Evolutionary conservation across 2,797 vertebrate genomes (phyloP), one percentile per base, ranked within the genome.

Genomic region (Helostoma temminkii): DNA sequence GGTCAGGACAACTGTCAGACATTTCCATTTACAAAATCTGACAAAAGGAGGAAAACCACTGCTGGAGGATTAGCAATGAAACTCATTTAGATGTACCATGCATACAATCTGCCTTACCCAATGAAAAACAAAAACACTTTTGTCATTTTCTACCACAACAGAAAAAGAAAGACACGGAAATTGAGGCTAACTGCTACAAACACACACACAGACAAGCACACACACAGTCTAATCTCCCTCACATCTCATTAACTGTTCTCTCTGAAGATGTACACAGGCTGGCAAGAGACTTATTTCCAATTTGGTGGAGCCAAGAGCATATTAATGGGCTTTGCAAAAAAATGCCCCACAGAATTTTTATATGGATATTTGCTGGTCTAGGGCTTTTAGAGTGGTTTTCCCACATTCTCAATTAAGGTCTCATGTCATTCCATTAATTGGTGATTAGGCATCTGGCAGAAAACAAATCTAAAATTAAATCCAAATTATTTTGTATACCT

Each of bases 191-290:
- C 68, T 46, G 65, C 39, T 28, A 34, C 45, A 48, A 41, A 45
- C 54, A 64, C 45, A 50, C 43, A 57, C 28, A 19, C 37, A 57
- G 39, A 72, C 24, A 62, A 39, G 74, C 53, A 73, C 54, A 72
- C 71, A 64, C 72, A 74, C 48, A 74, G n/a, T 18, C 75, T 73
- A 77, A 89, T 85, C 85, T 83, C 73, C 76, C 85, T 80, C 87
- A 89, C 82, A 90, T 87, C 87, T 89, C 86, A 89, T 90, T 81
- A 91, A 86, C 80, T 66, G 82, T 82, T 90, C 82, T 79, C 86
- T 91, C 86, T 88, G 80, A 89, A 91, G 86, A 90, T 87, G 83
- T 74, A 88, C 86, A 87, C 85, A 83, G 68, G 72, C 86, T 87
- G 84, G 75, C 78, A 74, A 82, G 85, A 87, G 83, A 88, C 86